Conservation (phyloP, 2,113 vertebrate genomes). For the Urocynchramus pylzowi region DNA sequence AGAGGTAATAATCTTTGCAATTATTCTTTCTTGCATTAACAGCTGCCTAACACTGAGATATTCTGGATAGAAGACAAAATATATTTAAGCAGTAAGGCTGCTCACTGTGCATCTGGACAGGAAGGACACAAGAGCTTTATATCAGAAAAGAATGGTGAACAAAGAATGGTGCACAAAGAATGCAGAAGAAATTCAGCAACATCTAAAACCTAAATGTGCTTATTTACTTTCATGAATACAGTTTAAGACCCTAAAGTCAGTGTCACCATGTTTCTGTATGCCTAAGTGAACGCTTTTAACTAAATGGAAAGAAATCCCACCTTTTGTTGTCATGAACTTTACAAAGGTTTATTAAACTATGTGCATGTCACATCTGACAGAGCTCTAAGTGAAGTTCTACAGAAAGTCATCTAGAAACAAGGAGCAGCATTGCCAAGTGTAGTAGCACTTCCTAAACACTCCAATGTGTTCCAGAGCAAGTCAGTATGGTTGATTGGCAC, state of each 20-base stretch:
- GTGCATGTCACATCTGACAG: neutral
- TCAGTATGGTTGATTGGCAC: neutral
- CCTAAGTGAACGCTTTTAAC: neutral
- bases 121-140: neutral
- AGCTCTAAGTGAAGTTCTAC: neutral
- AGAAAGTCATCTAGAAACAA: neutral
- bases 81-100: neutral
- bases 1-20: neutral
- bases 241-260: neutral
- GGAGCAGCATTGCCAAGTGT: neutral
- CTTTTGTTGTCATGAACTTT: neutral
- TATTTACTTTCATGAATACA: neutral
- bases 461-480: constrained; percentile 14
- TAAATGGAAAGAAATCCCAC: neutral
- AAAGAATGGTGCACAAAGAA: neutral
- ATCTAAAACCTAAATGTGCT: neutral
- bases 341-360: neutral
- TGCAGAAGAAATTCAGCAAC: neutral
- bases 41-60: neutral
- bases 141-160: neutral
- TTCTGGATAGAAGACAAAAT: neutral
- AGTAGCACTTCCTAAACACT: constrained; percentile 29
- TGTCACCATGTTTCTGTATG: neutral
- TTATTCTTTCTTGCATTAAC: neutral
- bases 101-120: neutral